Evolutionary conservation across 37 sponge, comb jelly and placozoan genomes (phyloP), one percentile per base, ranked within the genome.

Genomic region (Trichoplax adhaerens): DNA sequence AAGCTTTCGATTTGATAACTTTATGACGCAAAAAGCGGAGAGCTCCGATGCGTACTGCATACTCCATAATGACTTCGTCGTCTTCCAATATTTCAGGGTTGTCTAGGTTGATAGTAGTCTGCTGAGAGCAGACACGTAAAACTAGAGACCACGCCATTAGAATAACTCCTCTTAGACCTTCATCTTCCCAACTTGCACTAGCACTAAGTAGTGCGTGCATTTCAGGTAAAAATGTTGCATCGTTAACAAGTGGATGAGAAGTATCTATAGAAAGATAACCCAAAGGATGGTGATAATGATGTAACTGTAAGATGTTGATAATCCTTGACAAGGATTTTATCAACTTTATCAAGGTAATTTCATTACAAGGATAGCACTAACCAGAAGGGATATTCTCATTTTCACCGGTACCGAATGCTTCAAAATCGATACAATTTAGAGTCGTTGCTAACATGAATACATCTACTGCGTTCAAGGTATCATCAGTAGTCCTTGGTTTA

Each of bases 391-490:
- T 29, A 29, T 29, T 29, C 29, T 29, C 29, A 29, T 29, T 29
- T 29, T 29, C 29, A 29, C 29, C 29, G 29, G 29, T 29, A 29
- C 29, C 29, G 29, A 29, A 29, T 29, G 29, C 29, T 29, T 29
- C 91, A 55, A 94, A 72, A 46, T 81, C 81, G 59, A 97, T 83
- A 61, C 80, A 85, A 48, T 83, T 65, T 53, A 97, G 56, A 50
- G 91, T 53, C n/a, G 94, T 75, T 69, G 81, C 72, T 63, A 91
- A 81, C 49, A 97, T 64, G 5, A 78, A 62, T 54, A 84, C 55
- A 0, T 71, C 68, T 46, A 81, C 85, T 3, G 76, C 54, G 72
- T 96, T 92, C 65, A 96, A 68, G 0, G 72, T 68, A 0, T 65
- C 73, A 48, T 79, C 65, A 71, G 64, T 81, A 53, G 4, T 56